Base-by-base conservation (phyloP, 2,797 vertebrate species). In the Euthynnus affinis region DNA sequence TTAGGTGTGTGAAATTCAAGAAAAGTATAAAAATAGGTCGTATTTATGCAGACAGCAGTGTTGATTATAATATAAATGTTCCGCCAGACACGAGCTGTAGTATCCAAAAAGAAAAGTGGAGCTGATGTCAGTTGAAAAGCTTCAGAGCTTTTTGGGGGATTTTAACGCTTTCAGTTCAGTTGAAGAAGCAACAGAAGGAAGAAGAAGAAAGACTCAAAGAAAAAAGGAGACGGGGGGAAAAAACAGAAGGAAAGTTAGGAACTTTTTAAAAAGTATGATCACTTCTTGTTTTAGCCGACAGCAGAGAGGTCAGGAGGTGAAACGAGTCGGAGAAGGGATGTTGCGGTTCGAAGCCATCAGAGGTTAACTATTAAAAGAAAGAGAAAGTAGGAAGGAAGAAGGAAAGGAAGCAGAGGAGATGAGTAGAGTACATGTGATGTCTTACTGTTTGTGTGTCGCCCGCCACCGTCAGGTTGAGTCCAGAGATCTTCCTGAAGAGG, bases 401-500 rank as follows among this genome's bases (percentile, higher is more conserved):
- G 23, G 29, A n/a, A 4, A 5, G 0, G 4, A 18, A 25, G 10
- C 4, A 49, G 5, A 5, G 5, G 10, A 13, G 13, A 17, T 2
- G 2, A 2, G 15, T 3, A 6, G 6, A 27, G 18, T 48, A 1
- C 0, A 8, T 27, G 22, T 44, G 37, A 44, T 10, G 29, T 60
- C 62, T 69, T 12, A 72, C 25, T 0, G 44, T 67, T 53, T 71
- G 74, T 49, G 20, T 73, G n/a, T n/a, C n/a, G n/a, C n/a, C n/a
- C 67, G 68, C 22, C 7, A 9, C 51, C 22, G 0, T 0, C 90
- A 96, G 98, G 98, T 86, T 99, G 87, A 99, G 98, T 91, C 98
- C 98, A 1, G 98, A 99, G 94, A 98, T 99, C 86, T 99, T 99
- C 91, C 94, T 99, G 91, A 99, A 98, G 91, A 94, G 98, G 22